Percentiles rank a stretch among this genome's conserved stretches.
These are phyloP conservation scores for Saimiri boliviensis DNA, from an alignment of 2,113 vertebrate genomes.

Conservation along the genomic window DNA sequence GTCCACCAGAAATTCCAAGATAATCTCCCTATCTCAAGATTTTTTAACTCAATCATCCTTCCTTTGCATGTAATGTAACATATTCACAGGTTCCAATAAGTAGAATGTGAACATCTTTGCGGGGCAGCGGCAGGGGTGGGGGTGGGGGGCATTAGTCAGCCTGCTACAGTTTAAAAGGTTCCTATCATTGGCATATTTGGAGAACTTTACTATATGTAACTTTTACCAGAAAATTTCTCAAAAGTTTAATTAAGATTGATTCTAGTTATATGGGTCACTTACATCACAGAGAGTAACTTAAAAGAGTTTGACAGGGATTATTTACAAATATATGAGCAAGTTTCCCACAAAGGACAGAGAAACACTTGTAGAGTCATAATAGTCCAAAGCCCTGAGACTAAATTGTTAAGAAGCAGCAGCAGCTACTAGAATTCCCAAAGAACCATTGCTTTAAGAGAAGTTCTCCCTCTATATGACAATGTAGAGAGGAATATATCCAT, in stretches of 20 bases:
- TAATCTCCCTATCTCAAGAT: not conserved
- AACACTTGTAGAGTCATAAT: not conserved
- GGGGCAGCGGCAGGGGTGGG: rapidly evolving
- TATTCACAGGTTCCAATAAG: not conserved
- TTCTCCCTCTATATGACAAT: not conserved
- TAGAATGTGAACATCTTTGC: not conserved
- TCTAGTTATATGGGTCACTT: not conserved
- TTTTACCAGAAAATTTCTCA: not conserved
- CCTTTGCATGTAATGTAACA: not conserved
- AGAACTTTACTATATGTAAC: not conserved
- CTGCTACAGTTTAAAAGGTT: not conserved
- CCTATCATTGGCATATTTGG: not conserved
- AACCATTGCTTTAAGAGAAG: not conserved
- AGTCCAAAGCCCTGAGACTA: not conserved
- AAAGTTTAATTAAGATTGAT: not conserved
- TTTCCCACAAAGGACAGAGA: not conserved
- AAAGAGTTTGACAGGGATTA: not conserved
- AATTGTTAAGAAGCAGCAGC: not conserved
- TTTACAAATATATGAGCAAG: not conserved
- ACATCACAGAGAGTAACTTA: not conserved
- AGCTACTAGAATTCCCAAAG: not conserved
- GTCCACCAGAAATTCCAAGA: not conserved
- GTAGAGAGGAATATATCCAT: not conserved
- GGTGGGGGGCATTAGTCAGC: not conserved
- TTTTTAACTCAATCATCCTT: not conserved